These are phyloP conservation scores for Cheilosia variabilis DNA, from an alignment of 2,888 invertebrate species.

Conservation along the genomic window DNA sequence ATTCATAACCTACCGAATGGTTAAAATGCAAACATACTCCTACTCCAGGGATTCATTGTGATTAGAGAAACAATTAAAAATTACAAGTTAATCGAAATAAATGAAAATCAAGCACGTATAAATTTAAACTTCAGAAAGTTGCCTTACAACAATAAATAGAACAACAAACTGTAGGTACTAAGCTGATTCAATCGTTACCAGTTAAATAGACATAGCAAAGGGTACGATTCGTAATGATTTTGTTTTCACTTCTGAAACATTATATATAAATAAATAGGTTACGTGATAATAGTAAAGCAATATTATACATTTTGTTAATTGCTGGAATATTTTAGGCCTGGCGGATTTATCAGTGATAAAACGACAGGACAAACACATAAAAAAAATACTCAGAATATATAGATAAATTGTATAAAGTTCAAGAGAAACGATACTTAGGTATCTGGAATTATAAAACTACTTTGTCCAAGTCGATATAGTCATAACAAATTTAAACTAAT, in stretches of 20 bases:
- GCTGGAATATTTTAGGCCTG: not conserved
- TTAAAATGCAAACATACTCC: not conserved
- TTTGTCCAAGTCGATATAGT: not conserved
- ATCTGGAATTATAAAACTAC: not conserved
- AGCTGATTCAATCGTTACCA: not conserved
- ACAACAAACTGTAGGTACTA: not conserved
- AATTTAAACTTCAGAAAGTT: constrained; percentile 2
- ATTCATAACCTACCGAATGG: not conserved
- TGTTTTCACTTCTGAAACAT: not conserved
- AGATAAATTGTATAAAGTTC: constrained; percentile 14
- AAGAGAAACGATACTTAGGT: not conserved
- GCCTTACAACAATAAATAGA: constrained; percentile 10
- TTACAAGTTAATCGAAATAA: not conserved
- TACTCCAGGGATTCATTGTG: not conserved
- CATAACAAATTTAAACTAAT: not conserved
- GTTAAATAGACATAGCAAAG: not conserved
- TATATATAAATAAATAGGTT: not conserved
- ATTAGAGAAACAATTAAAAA: not conserved
- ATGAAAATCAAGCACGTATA: not conserved
- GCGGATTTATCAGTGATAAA: not conserved
- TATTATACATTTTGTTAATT: not conserved
- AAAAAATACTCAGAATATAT: not conserved
- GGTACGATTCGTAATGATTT: not conserved
- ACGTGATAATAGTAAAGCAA: constrained; percentile 19
- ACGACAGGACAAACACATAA: not conserved